These are phyloP conservation scores for Eulemur macaco DNA, from an alignment of 2,113 vertebrate genomes.

Conservation along the genomic window DNA sequence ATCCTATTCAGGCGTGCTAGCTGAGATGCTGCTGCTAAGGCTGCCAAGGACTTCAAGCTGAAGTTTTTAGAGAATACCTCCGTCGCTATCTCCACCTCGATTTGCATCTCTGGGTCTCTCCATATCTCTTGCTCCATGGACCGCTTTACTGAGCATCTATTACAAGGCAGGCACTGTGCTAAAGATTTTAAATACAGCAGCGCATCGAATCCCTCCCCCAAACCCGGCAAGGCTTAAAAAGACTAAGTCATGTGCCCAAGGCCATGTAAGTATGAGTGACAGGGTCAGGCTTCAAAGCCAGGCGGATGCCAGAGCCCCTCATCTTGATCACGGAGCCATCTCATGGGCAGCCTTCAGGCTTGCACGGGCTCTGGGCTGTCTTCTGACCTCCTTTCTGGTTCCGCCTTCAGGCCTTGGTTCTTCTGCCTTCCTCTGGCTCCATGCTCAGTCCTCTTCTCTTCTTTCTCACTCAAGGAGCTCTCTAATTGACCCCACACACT, in stretches of 20 bases:
- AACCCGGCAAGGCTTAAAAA: not conserved
- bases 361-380: accelerated
- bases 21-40: not conserved
- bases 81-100: not conserved
- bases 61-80: not conserved
- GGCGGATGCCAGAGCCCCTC: accelerated
- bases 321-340: not conserved
- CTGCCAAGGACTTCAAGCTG: not conserved
- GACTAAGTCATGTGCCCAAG: too few species aligned
- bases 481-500: not conserved
- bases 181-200: not conserved
- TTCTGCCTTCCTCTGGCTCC: accelerated
- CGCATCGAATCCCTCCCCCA: not conserved
- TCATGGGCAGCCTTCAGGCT: accelerated
- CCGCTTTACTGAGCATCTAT: not conserved
- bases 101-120: not conserved
- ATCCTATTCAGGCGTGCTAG: not conserved
- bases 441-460: not conserved
- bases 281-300: not conserved
- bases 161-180: not conserved
- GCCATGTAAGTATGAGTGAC: not conserved
- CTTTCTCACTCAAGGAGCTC: not conserved
- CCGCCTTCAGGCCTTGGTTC: too few species aligned
- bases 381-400: not conserved
- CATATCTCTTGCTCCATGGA: not conserved